Evolutionary conservation across 2,113 vertebrate genomes (phyloP).

Genomic region (Vulpes lagopus): DNA sequence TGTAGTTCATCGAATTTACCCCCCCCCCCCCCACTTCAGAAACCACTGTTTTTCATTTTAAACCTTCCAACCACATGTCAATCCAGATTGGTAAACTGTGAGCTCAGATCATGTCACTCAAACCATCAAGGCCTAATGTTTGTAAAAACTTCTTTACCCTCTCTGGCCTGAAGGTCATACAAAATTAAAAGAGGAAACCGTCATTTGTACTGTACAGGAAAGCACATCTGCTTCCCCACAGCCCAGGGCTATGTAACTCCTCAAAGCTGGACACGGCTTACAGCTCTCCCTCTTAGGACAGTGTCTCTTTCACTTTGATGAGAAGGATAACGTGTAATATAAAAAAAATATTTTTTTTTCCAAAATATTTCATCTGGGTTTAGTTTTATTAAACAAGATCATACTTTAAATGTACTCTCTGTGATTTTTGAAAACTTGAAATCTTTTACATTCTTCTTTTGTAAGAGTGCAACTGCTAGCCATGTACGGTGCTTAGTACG

Average conservation of each 20-base stretch:
- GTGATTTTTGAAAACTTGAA: background rate
- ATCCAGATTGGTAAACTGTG: background rate
- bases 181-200: background rate
- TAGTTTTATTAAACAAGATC: slow-evolving; percentile 4
- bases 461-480: background rate
- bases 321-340: background rate
- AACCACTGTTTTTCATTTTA: background rate
- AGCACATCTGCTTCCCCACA: background rate
- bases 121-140: background rate
- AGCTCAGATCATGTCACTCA: background rate
- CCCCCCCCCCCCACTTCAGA: background rate
- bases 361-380: background rate
- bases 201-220: background rate
- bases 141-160: background rate
- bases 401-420: background rate
- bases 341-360: background rate
- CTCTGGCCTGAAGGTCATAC: background rate
- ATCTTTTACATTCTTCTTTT: background rate
- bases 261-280: background rate
- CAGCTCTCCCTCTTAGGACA: background rate
- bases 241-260: background rate
- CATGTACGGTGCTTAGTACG: background rate
- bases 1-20: background rate
- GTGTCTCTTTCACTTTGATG: background rate
- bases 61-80: background rate